phyloP scores from a whole-genome alignment of 2,797 vertebrate genomes.

The Sciaenops ocellatus region DNA sequence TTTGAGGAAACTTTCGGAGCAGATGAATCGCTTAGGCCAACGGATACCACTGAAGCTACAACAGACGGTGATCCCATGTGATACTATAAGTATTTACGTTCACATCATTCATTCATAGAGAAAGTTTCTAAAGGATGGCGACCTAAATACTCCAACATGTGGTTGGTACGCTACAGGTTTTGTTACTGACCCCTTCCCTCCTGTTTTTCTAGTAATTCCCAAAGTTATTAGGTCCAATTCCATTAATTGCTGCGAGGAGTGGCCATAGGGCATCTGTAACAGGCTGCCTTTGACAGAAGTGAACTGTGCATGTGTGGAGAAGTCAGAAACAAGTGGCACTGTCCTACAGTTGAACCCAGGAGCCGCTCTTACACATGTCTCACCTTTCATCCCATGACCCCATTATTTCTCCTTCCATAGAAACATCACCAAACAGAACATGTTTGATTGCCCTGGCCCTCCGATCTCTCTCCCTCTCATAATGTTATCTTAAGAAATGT shows the following conservation, averaged over 20 bases:
- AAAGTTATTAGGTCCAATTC: conserved; percentile 81
- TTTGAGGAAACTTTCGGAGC: conserved; percentile 9
- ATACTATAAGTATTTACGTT: conserved; percentile 48
- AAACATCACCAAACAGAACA: conserved; percentile 79
- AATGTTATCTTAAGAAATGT: conserved; percentile 89
- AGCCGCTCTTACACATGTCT: conserved; percentile 78
- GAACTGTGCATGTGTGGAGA: conserved; percentile 65
- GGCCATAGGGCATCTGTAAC: conserved; percentile 68
- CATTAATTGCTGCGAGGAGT: conserved; percentile 78
- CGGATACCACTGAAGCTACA: conserved; percentile 24
- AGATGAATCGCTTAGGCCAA: conserved; percentile 14
- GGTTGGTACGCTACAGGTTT: conserved; percentile 55
- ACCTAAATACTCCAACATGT: conserved; percentile 74
- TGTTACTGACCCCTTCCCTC: conserved; percentile 44
- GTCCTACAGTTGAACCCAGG: conserved; percentile 77
- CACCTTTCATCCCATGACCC: conserved; percentile 83
- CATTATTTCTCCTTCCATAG: conserved; percentile 82
- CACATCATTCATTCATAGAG: conserved; percentile 38
- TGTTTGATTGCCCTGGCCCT: conserved; percentile 80
- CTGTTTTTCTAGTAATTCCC: conserved; percentile 80
- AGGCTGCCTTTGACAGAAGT: conserved; percentile 74
- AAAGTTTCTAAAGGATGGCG: conserved; percentile 52
- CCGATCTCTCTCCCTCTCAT: conserved; percentile 79
- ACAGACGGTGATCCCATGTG: conserved; percentile 21
- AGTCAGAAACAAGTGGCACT: conserved; percentile 80